Evolutionary conservation across 2,888 invertebrate genomes (phyloP), one percentile per base, ranked within the genome.

Genomic region (Xylocampa areola): DNA sequence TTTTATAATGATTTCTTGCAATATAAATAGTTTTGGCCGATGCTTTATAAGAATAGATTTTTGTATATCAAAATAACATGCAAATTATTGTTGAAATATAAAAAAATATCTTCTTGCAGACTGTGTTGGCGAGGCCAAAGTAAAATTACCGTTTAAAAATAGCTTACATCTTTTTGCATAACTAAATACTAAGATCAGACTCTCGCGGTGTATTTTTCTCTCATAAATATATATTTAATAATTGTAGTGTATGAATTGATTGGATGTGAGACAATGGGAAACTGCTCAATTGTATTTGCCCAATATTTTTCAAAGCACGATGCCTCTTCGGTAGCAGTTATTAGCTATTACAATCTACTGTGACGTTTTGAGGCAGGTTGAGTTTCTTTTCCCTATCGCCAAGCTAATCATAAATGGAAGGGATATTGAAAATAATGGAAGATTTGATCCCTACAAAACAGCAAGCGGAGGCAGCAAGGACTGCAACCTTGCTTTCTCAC

Each of bases 161-260:
- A 67, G 45, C 30, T 44, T 16, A 49, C 36, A 60, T 33, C 65
- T 67, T 39, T 41, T 21, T 39, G 41, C 65, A 67, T 61, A 54
- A 66, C 32, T 16, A 45, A 19, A 37, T 43, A 58, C 30, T 39
- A 27, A 17, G 47, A 51, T 67, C 59, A 65, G 45, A 40, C 35
- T 35, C 52, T 43, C 32, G 13, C 8, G 29, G 35, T 16, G 16
- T 10, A 29, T 14, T 21, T 35, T 17, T 61, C 17, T 47, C 43
- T 16, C n/a, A 14, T n/a, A 13, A 13, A 32, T 27, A 5, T 5
- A 0, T 7, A 7, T 16, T 10, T 29, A n/a, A 10, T 27, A 27
- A n/a, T n/a, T n/a, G n/a, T 10, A n/a, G 1, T n/a, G n/a, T 27
- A 27, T 10, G 27, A n/a, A 6, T 1, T 44, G 10, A 14, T 43